Base-by-base conservation (phyloP, 2,113 vertebrate species). In the Strigops habroptila region DNA sequence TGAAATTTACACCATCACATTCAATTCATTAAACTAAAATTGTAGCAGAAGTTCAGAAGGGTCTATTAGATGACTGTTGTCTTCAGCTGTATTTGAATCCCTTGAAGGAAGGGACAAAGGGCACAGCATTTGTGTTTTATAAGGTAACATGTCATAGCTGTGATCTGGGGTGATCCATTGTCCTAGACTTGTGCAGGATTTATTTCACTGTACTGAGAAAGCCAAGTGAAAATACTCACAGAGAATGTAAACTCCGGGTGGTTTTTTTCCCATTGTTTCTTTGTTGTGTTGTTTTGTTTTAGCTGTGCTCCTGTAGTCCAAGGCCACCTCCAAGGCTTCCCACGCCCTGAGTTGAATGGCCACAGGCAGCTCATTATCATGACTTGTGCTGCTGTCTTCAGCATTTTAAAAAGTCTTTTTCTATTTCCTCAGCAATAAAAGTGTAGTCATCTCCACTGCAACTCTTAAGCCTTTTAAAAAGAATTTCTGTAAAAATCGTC, bases 321-420 rank as follows among this genome's bases (percentile, higher is more conserved):
- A 96, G 95, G 96, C 95, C 95, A 93, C 74, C n/a, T 91, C 62
- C 92, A 96, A 95, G 95, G 92, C 74, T 96, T 95, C 51, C 86
- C 9, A 11, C 41, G 95, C 80, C 69, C 86, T 0, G 43, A 73
- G 81, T 9, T 68, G 83, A 92, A 89, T 92, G 91, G 88, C 96
- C 10, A 9, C 77, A 96, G 92, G 92, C 95, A 91, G 80, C 91
- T 95, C 80, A 87, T 96, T 96, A 95, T 92, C 88, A 89, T 90
- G 88, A 73, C 86, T 92, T 92, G 90, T 83, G 14, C 90, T 96
- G 90, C 96, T 94, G 74, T 89, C 92, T 95, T 88, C 86, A 95
- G 88, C 92, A 85, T 92, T 94, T 96, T 92, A 90, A 92, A 80
- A 94, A 86, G 82, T 84, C 85, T 83, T 78, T 96, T 95, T 91